Percentiles rank a stretch among this genome's conserved stretches.
Evolutionary conservation across 2,888 invertebrate species (phyloP).

Genomic region (Sinopyrophorus schimmeli): DNA sequence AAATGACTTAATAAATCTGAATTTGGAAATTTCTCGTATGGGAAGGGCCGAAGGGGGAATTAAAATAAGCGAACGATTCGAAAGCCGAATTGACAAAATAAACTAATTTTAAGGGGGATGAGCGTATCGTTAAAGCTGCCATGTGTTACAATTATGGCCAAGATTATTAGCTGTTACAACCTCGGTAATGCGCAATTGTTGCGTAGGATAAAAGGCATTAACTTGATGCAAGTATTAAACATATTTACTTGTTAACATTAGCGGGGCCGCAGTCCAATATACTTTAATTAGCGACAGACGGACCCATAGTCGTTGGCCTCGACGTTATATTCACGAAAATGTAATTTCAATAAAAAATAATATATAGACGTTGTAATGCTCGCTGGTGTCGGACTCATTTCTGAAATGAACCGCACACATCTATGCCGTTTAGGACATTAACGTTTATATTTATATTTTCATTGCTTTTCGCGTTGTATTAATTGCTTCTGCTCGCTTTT

Average conservation of each 20-base stretch:
- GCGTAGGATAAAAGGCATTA: conserved; percentile 43
- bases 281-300: conserved; percentile 41
- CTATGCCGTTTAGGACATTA: conserved; percentile 18
- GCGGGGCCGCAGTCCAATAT: conserved; percentile 39
- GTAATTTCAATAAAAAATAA: conserved; percentile 39
- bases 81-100: conserved; percentile 21
- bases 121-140: conserved; percentile 26
- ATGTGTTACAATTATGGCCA: conserved; percentile 31
- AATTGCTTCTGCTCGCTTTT: too few relatives aligned
- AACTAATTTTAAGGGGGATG: conserved; percentile 26
- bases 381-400: conserved; percentile 21
- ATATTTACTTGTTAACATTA: conserved; percentile 43
- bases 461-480: conserved; percentile 18
- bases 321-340: conserved; percentile 35
- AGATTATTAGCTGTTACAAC: conserved; percentile 37
- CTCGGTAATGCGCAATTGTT: conserved; percentile 40
- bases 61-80: conserved; percentile 9
- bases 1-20: too few relatives aligned
- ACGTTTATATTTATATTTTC: conserved; percentile 17
- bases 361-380: conserved; percentile 25
- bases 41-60: too few relatives aligned
- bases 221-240: conserved; percentile 42
- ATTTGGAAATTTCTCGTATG: too few relatives aligned
- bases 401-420: conserved; percentile 24
- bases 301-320: conserved; percentile 35